These are phyloP conservation scores for Megalops atlanticus DNA, from an alignment of 2,113 vertebrate genomes.

Conservation along the genomic window DNA sequence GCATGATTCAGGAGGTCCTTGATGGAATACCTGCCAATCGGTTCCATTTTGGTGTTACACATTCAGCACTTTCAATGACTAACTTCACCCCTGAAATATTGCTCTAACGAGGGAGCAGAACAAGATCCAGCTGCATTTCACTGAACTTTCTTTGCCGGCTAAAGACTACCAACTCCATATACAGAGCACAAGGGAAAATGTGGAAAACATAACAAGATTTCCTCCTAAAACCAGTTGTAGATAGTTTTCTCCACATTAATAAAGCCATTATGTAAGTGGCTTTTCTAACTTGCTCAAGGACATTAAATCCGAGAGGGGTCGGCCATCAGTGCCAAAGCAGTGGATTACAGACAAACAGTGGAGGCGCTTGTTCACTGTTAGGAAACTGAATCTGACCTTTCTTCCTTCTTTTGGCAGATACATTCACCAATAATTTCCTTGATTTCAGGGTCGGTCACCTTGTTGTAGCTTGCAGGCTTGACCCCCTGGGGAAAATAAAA, in stretches of 20 bases:
- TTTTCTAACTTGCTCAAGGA: background rate
- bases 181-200: background rate
- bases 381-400: conserved; percentile 77
- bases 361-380: background rate
- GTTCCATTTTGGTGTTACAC: conserved; percentile 2
- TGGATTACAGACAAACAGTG: background rate
- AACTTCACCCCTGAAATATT: background rate
- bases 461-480: conserved; percentile 94
- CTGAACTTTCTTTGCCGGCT: background rate
- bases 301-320: conserved; percentile 9
- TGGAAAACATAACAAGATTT: background rate
- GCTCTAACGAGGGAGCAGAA: background rate
- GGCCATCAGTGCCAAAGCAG: background rate
- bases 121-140: background rate
- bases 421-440: conserved; percentile 97
- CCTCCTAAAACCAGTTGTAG: background rate
- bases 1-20: conserved; percentile 93
- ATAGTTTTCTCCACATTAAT: background rate
- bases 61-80: background rate
- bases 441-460: conserved; percentile 91
- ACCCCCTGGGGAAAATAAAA: conserved; percentile 77
- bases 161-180: background rate
- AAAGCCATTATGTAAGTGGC: background rate
- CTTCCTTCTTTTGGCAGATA: conserved; percentile 96
- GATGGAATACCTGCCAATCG: conserved; percentile 81